These are phyloP conservation scores for Deilephila porcellus DNA, from an alignment of 2,888 invertebrate genomes.

Conservation along the genomic window DNA sequence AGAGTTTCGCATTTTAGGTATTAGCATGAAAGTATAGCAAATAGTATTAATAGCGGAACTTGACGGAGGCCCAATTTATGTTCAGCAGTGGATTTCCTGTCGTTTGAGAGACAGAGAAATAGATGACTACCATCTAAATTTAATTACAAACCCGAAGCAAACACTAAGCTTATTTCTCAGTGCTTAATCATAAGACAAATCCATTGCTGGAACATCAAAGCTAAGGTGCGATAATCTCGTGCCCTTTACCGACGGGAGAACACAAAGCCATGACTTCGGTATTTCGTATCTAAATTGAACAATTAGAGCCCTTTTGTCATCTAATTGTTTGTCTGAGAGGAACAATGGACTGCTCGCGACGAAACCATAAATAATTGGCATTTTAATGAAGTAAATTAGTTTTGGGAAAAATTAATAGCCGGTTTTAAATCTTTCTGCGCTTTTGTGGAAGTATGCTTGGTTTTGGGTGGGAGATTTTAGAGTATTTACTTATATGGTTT, in stretches of 20 bases:
- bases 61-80: too few relatives aligned
- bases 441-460: neutral
- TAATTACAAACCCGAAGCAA: too few relatives aligned
- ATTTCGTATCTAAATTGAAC: conserved; percentile 62
- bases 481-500: neutral
- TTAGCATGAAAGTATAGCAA: too few relatives aligned
- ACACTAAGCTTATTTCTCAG: conserved; percentile 12
- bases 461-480: neutral
- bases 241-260: conserved; percentile 38
- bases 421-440: neutral
- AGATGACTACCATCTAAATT: neutral
- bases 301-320: conserved; percentile 64
- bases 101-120: neutral
- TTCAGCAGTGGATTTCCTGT: too few relatives aligned
- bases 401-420: conserved; percentile 39
- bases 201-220: conserved; percentile 31
- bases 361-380: conserved; percentile 59
- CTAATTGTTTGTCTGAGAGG: conserved; percentile 63
- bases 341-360: conserved; percentile 50
- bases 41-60: too few relatives aligned
- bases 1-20: too few relatives aligned
- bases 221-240: conserved; percentile 47
- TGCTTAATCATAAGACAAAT: conserved; percentile 29
- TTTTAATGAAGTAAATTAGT: conserved; percentile 52
- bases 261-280: conserved; percentile 50